phyloP scores from a whole-genome alignment of 2,888 invertebrate genomes.

The Drosophila tanythrix region DNA sequence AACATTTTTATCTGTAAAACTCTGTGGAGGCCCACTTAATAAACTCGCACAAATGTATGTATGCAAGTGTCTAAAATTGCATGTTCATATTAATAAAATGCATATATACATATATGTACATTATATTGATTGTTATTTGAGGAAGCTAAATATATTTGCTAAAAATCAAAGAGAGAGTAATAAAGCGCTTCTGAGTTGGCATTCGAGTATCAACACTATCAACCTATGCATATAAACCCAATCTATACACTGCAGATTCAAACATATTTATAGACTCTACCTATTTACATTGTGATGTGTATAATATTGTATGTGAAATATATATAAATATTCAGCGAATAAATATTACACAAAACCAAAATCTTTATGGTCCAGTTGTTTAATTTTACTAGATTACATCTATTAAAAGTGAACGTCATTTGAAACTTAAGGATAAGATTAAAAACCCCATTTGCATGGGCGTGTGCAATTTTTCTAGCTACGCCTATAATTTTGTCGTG shows the following conservation, averaged over 20 bases:
- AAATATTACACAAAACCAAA: conserved; percentile 45
- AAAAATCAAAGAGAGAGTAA: not conserved
- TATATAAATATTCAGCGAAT: conserved; percentile 64
- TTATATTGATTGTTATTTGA: conserved; percentile 35
- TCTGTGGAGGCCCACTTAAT: conserved; percentile 9
- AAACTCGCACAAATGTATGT: conserved; percentile 4
- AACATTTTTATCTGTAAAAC: conserved; percentile 29
- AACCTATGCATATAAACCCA: conserved; percentile 13
- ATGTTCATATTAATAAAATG: conserved; percentile 9
- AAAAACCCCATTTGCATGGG: not conserved
- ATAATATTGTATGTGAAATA: conserved; percentile 60
- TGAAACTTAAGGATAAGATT: not conserved
- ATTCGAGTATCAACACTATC: not conserved
- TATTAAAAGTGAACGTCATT: not conserved
- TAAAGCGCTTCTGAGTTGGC: conserved; percentile 4
- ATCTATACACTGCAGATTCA: conserved; percentile 26
- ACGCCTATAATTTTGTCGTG: not conserved
- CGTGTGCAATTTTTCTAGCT: not conserved
- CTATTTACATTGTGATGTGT: conserved; percentile 44
- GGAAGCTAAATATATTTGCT: conserved; percentile 3
- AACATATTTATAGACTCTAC: conserved; percentile 33
- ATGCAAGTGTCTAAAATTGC: conserved; percentile 6
- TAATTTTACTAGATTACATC: not conserved
- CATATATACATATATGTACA: conserved; percentile 26
- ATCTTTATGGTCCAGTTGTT: not conserved